phyloP scores from a whole-genome alignment of 2,888 invertebrate genomes.

The Lumbricus terrestris region DNA sequence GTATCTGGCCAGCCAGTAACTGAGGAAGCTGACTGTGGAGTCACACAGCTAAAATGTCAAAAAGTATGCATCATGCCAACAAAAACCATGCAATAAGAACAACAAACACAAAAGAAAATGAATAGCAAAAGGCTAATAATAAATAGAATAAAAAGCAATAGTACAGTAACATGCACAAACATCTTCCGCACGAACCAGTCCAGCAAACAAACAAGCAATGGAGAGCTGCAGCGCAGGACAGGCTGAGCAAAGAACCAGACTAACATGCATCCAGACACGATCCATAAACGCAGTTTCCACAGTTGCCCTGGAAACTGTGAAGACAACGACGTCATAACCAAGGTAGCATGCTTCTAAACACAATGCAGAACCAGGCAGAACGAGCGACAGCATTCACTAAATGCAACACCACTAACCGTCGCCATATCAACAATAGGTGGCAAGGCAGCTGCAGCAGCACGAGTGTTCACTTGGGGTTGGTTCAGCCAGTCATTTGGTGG shows the following conservation, averaged over 20 bases:
- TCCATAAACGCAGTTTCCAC: neutral
- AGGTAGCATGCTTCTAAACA: neutral
- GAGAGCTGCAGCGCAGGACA: neutral
- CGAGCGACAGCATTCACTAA: neutral
- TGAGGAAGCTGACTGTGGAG: too few relatives aligned
- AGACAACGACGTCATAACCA: neutral
- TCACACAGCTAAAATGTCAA: neutral
- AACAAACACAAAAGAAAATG: neutral
- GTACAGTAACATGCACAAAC: neutral
- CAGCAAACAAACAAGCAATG: neutral
- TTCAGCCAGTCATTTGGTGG: neutral
- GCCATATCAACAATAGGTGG: neutral
- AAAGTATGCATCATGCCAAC: neutral
- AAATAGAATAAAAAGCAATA: neutral
- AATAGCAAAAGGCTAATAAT: neutral
- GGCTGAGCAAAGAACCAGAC: neutral
- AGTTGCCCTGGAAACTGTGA: neutral
- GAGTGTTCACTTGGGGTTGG: neutral
- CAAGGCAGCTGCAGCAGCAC: neutral
- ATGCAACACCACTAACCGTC: neutral
- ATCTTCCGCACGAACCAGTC: neutral
- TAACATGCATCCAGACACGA: neutral
- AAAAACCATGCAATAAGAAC: neutral
- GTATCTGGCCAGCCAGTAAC: too few relatives aligned
- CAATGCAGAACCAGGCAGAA: neutral